Conservation (phyloP, 1,140 invertebrate species). For the Uloborus diversus region DNA sequence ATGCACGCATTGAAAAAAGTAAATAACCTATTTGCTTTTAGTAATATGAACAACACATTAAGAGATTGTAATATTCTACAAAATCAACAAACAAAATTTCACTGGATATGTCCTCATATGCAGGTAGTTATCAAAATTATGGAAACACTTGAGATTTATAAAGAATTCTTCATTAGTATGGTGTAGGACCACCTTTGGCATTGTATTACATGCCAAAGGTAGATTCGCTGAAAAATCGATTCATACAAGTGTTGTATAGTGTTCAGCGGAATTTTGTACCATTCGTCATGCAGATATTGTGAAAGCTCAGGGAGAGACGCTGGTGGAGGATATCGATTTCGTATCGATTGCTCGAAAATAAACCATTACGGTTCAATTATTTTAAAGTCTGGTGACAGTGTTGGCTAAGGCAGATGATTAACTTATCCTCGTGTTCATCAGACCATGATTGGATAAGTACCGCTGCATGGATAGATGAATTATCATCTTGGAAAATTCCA, state of each 20-base stretch:
- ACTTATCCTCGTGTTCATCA: background rate
- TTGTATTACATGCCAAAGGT: too few species aligned
- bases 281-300: background rate
- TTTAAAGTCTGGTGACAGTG: background rate
- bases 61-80: too few species aligned
- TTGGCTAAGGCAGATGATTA: background rate
- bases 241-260: background rate
- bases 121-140: background rate
- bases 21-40: too few species aligned
- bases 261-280: background rate
- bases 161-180: background rate
- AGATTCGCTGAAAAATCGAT: background rate
- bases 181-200: background rate
- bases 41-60: too few species aligned
- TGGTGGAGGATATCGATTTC: background rate
- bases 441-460: background rate
- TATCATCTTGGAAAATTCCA: background rate
- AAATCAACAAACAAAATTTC: too few species aligned
- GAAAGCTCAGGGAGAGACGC: background rate
- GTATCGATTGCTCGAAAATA: background rate
- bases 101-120: too few species aligned
- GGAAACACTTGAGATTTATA: background rate
- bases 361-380: background rate
- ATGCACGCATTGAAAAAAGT: too few species aligned
- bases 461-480: background rate